Evolutionary conservation across 1,140 invertebrate species (phyloP).

Genomic region (Macrocentrus cingulum): DNA sequence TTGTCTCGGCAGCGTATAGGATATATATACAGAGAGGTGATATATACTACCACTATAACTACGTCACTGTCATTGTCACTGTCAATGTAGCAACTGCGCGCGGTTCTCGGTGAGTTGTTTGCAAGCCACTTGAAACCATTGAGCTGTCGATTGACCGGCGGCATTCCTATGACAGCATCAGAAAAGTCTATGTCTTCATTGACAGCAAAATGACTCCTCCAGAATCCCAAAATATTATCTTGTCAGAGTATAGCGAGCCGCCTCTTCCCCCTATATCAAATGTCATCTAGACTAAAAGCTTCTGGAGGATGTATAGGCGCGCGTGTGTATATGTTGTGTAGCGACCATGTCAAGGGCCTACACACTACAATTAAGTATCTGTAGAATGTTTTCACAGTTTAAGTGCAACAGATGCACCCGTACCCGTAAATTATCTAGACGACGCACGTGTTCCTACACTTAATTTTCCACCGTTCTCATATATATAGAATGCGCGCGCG

Average conservation of each 20-base stretch:
- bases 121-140: slow-evolving; percentile 33
- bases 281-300: not conserved
- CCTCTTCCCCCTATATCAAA: not conserved
- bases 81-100: slow-evolving; percentile 26
- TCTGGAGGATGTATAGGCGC: no score
- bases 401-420: not conserved
- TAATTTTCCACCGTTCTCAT: slow-evolving; percentile 7
- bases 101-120: slow-evolving; percentile 30
- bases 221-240: slow-evolving; percentile 19
- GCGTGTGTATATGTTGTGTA: no score
- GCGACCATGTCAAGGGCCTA: no score
- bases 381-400: not conserved
- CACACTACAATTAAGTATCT: not conserved
- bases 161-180: slow-evolving; percentile 16
- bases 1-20: not conserved
- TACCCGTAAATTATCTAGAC: not conserved
- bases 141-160: slow-evolving; percentile 26
- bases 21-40: not conserved
- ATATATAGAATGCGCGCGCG: not conserved
- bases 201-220: no score
- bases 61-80: slow-evolving; percentile 29
- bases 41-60: slow-evolving; percentile 16
- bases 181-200: slow-evolving; percentile 17
- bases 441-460: slow-evolving; percentile 6
- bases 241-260: slow-evolving; percentile 2